Evolutionary conservation across 2,888 invertebrate genomes (phyloP).

Genomic region (Rhagophthalmus giganteus): DNA sequence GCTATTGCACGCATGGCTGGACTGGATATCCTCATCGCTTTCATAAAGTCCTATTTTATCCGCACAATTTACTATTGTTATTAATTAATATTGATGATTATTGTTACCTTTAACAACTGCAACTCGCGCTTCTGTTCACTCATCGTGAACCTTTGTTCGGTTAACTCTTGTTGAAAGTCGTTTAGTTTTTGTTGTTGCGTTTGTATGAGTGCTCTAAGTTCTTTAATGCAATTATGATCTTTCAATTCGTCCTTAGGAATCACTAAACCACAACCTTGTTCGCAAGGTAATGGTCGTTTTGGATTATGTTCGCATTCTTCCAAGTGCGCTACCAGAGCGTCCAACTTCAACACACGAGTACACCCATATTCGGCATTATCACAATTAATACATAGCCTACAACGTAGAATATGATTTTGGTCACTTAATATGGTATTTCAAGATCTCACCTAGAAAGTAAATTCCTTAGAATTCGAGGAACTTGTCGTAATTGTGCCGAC

Average conservation of each 20-base stretch:
- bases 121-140: slow-evolving; percentile 89
- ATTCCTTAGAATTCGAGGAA: slow-evolving; percentile 91
- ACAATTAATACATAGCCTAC: slow-evolving; percentile 84
- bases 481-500: slow-evolving; percentile 85
- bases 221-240: slow-evolving; percentile 92
- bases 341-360: slow-evolving; percentile 80
- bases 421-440: too few relatives aligned
- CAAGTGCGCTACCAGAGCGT: slow-evolving; percentile 80
- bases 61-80: too few relatives aligned
- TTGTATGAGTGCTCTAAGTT: slow-evolving; percentile 80
- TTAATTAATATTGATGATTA: too few relatives aligned
- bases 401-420: too few relatives aligned
- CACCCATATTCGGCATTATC: slow-evolving; percentile 91
- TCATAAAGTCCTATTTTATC: slow-evolving; percentile 80
- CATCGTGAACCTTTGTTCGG: slow-evolving; percentile 83
- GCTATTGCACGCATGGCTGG: slow-evolving; percentile 90
- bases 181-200: slow-evolving; percentile 84
- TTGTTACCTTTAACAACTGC: slow-evolving; percentile 75
- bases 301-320: slow-evolving; percentile 94
- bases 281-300: slow-evolving; percentile 90
- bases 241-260: slow-evolving; percentile 94
- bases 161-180: slow-evolving; percentile 84
- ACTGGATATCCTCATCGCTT: slow-evolving; percentile 89
- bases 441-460: slow-evolving; percentile 78
- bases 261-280: slow-evolving; percentile 90